Base-by-base conservation (phyloP, 2,888 invertebrate species). In the Horisme vitalbata region DNA sequence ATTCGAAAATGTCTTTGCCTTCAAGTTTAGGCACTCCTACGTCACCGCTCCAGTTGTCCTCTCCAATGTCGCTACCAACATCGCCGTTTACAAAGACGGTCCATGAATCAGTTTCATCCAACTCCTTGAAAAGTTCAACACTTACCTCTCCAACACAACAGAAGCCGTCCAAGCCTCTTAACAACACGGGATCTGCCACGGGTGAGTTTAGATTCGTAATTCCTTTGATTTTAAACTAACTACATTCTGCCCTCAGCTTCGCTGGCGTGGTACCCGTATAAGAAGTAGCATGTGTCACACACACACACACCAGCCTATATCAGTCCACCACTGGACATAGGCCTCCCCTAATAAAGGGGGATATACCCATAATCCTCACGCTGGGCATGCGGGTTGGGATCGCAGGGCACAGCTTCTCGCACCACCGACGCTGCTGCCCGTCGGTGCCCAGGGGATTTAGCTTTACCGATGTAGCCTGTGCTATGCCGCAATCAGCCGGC, bases 21-120 rank as follows among this genome's bases (percentile, higher is more conserved):
- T 82, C 88, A 11, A 80, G 72, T 55, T 68, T 87, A 39, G 81
- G 79, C 4, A 87, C 85, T 14, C 83, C 88, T 1, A 83, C 85
- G 6, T 85, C 84, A 24, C 87, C 85, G 4, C 57, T 84, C 24
- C 69, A 68, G 35, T 51, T 86, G 27, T 74, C 86, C 4, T 86
- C 86, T 13, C 84, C 88, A 3, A 35, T 81, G 32, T 87, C 88
- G 4, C 63, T 87, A 46, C 86, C 88, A 0, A 58, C 83, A 0
- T 85, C 79, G 5, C 87, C 87, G 21, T 79, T 79, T 41, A 68
- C 64, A 48, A 85, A 79, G 54, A 66, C 62, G 8, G 59, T 75
- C 8, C 63, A 69, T 10, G 74, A 76, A 53, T 66, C 74, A 8
- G 59, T 61, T 15, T 64, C 77, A 2, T 63, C 70, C 10, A 83